A percentile compares a stretch with the other conserved stretches of the same genome.
These are phyloP conservation scores for Leucoraja ocellata DNA, from an alignment of 2,797 vertebrate species.

Conservation along the genomic window DNA sequence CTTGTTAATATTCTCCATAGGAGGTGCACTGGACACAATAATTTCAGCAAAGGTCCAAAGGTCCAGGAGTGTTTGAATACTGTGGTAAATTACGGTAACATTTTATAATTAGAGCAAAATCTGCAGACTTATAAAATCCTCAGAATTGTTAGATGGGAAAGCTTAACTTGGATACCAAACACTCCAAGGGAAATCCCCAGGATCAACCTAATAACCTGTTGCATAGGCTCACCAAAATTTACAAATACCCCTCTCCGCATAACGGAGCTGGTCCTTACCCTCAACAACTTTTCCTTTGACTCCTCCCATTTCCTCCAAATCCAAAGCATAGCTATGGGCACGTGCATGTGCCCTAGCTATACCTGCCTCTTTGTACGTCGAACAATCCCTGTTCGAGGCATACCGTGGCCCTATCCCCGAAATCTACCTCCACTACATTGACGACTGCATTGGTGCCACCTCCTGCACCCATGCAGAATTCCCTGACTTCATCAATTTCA, in stretches of 20 bases:
- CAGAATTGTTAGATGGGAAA: neutral
- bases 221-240: neutral
- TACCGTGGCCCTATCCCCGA: too few relatives aligned
- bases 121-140: neutral
- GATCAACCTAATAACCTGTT: neutral
- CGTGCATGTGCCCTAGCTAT: too few relatives aligned
- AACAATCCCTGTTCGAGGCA: too few relatives aligned
- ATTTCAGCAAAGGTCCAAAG: neutral
- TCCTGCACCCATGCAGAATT: too few relatives aligned
- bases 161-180: neutral
- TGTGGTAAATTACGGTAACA: neutral
- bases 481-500: too few relatives aligned
- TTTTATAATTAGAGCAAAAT: neutral
- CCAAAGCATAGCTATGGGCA: too few relatives aligned
- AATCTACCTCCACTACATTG: too few relatives aligned
- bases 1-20: slow-evolving; percentile 2
- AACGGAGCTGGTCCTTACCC: too few relatives aligned
- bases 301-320: too few relatives aligned
- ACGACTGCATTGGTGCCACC: too few relatives aligned
- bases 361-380: too few relatives aligned
- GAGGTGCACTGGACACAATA: neutral
- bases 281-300: too few relatives aligned
- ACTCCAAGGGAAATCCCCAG: neutral
- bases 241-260: neutral
- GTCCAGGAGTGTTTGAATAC: neutral